Conservation (phyloP, 1,140 invertebrate species). For the Drosophila sulfurigaster region DNA sequence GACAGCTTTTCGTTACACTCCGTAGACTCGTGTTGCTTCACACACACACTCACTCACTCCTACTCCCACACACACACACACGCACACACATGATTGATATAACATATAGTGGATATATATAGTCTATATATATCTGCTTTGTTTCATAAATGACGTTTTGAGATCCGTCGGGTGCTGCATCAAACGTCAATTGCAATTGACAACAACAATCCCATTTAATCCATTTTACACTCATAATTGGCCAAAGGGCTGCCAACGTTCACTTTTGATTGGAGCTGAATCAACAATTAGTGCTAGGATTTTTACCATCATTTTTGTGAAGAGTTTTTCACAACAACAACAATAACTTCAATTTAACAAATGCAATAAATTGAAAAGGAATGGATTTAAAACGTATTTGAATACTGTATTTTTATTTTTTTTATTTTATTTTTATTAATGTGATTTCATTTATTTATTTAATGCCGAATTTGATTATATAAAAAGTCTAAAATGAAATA, state of each 20-base stretch:
- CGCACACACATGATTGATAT: constrained; percentile 6
- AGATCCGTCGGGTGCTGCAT: not conserved
- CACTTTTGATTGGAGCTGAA: not conserved
- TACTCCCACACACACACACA: not conserved
- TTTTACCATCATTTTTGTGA: not conserved
- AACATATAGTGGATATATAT: not conserved
- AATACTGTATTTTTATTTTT: too few relatives aligned
- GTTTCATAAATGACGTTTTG: too few relatives aligned
- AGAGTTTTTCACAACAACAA: too few relatives aligned
- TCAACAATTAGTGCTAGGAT: not conserved
- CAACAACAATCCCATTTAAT: constrained; percentile 14
- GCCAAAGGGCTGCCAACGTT: not conserved
- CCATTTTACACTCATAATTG: constrained; percentile 7
- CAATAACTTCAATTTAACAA: too few relatives aligned
- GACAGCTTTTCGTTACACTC: constrained; percentile 62
- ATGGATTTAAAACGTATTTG: too few relatives aligned
- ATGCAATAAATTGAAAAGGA: too few relatives aligned
- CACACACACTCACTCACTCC: not conserved
- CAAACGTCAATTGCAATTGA: constrained; percentile 4
- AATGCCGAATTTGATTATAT: too few relatives aligned
- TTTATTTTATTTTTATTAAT: too few relatives aligned
- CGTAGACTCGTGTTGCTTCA: constrained; percentile 21
- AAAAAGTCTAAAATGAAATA: too few relatives aligned
- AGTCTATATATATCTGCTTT: too few relatives aligned
- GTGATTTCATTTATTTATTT: too few relatives aligned